phyloP scores from a whole-genome alignment of 2,888 invertebrate genomes.

The Idaea straminata region DNA sequence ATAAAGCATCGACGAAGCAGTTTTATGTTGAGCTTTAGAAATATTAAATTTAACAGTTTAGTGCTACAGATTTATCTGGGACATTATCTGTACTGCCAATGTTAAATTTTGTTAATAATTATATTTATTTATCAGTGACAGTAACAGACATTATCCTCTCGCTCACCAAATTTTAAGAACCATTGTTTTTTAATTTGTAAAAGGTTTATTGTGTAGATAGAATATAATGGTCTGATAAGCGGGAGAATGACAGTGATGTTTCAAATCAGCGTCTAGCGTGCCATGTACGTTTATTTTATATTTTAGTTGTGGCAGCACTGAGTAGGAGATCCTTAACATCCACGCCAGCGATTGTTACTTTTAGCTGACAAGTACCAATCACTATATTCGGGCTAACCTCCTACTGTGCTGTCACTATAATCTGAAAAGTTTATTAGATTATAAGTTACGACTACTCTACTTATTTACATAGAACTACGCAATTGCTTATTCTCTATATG shows the following conservation, averaged over 20 bases:
- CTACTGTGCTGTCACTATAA: constrained; percentile 73
- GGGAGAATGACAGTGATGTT: constrained; percentile 73
- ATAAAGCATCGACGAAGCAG: constrained; percentile 3
- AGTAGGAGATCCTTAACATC: constrained; percentile 57
- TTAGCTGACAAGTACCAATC: constrained; percentile 59
- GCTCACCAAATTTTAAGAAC: constrained; percentile 50
- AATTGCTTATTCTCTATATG: neutral
- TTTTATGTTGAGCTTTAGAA: constrained; percentile 10
- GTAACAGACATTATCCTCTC: constrained; percentile 62
- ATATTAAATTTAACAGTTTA: constrained; percentile 33
- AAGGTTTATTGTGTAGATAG: constrained; percentile 14
- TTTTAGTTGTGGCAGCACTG: constrained; percentile 66
- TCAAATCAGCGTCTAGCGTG: constrained; percentile 77
- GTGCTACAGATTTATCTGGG: constrained; percentile 76
- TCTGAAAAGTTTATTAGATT: constrained; percentile 50
- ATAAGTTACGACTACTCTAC: constrained; percentile 10
- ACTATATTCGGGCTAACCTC: constrained; percentile 63
- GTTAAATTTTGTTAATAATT: constrained; percentile 42
- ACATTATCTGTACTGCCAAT: constrained; percentile 54
- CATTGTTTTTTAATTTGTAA: constrained; percentile 30
- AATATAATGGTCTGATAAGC: constrained; percentile 51
- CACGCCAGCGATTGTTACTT: constrained; percentile 69
- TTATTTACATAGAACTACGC: neutral
- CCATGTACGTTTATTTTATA: constrained; percentile 65
- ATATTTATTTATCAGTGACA: constrained; percentile 52